A percentile compares a stretch with the other conserved stretches of the same genome.
Evolutionary conservation across 2,113 vertebrate genomes (phyloP).

Genomic region (Peromyscus maniculatus): DNA sequence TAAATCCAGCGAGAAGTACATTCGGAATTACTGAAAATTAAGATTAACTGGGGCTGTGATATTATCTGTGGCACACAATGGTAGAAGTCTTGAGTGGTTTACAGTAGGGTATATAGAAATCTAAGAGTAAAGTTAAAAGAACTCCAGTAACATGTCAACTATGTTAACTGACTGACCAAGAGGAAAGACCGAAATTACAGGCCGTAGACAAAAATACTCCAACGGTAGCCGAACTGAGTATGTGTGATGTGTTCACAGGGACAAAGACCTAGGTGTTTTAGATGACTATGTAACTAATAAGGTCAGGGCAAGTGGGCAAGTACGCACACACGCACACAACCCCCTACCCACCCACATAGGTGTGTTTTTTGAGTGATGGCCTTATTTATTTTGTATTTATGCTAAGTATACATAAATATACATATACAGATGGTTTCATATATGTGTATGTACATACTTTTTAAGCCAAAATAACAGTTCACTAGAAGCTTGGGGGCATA

Average conservation of each 20-base stretch:
- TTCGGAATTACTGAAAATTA: background rate
- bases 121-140: background rate
- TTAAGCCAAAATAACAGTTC: background rate
- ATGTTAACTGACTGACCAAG: background rate
- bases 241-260: constrained; percentile 1
- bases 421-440: background rate
- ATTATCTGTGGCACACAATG: background rate
- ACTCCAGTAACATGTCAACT: constrained; percentile 24
- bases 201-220: background rate
- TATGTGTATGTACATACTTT: no score
- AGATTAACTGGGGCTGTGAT: background rate
- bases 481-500: background rate
- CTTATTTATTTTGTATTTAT: background rate
- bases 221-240: constrained; percentile 2
- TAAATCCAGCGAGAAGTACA: background rate
- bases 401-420: background rate
- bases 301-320: background rate
- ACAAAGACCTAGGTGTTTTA: constrained; percentile 31
- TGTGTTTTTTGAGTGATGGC: background rate
- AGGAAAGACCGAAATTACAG: constrained; percentile 14
- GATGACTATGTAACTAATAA: background rate
- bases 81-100: background rate
- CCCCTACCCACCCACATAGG: background rate
- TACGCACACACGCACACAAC: no score
- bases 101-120: background rate